Base-by-base conservation (phyloP, 2,888 invertebrate species). In the Sminthurinus aureus region DNA sequence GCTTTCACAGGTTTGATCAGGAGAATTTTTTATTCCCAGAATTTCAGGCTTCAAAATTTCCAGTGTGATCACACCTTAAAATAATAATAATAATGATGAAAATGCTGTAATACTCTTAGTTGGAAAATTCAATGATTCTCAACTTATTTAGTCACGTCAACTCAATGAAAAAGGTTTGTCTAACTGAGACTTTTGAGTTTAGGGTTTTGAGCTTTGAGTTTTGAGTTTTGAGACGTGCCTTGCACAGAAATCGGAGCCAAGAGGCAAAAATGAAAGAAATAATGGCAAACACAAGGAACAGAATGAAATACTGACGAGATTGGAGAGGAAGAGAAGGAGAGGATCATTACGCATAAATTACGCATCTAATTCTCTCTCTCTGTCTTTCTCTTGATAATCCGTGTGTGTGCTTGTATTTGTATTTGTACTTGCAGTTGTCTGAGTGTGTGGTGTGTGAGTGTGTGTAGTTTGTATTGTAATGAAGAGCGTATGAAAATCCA, bases 271-370 rank as follows among this genome's bases (percentile, higher is more conserved):
- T 79, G 69, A 26, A 69, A 69, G 69, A 26, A 79, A 67, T 79
- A 79, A 83, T 67, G 75, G 79, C 79, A 85, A 78, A 75, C 66
- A 81, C 73, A n/a, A n/a, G n/a, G n/a, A n/a, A n/a, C n/a, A 80
- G 80, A 79, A 81, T 84, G 84, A 82, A 85, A 84, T 84, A 85
- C 84, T 85, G 83, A 85, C 82, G 85, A 85, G 83, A 78, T 81
- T 83, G 52, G 52, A 81, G 82, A 73, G 84, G 79, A 77, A 82
- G 84, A 79, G 85, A 82, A 82, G 79, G 85, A 82, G 82, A 84
- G 75, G 84, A 85, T 85, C 84, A 84, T 85, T 85, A 80, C 78
- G 84, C 77, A 84, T 84, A 81, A 81, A 81, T 81, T 81, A 81
- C 80, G 52, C 80, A 81, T 71, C 52, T 52, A 51, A 71, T 80